Evolutionary conservation across 2,113 vertebrate genomes (phyloP).

Genomic region (Rhinolophus ferrumequinum): DNA sequence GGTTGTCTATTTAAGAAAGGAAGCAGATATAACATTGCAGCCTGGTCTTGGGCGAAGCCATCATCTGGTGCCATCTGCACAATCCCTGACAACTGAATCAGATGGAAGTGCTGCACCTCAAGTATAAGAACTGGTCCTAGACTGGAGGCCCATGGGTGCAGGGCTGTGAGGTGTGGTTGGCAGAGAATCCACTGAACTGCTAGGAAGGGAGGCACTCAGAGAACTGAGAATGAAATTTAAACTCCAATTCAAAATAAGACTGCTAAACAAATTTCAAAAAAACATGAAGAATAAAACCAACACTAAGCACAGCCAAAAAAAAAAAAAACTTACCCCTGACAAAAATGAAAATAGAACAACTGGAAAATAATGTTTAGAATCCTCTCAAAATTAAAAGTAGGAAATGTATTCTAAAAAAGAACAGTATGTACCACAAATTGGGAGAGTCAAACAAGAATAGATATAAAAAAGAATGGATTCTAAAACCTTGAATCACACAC

Average conservation of each 20-base stretch:
- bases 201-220: not conserved
- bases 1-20: not conserved
- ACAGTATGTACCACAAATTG: not conserved
- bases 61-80: not conserved
- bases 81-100: not conserved
- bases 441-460: slow-evolving; percentile 51
- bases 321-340: not conserved
- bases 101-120: not conserved
- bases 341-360: slow-evolving; percentile 27
- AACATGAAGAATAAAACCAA: not conserved
- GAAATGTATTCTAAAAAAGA: not conserved
- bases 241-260: slow-evolving; percentile 36
- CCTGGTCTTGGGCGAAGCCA: not conserved
- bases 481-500: slow-evolving; percentile 12
- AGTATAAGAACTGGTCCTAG: not conserved
- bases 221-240: slow-evolving; percentile 33
- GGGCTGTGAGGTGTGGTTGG: not conserved
- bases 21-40: not conserved
- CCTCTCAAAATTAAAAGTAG: slow-evolving; percentile 30
- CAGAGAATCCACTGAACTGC: not conserved
- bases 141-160: not conserved
- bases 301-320: not conserved
- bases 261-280: not conserved
- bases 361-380: slow-evolving; percentile 51
- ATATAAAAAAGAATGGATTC: not conserved